Evolutionary conservation across 1,140 invertebrate genomes (phyloP), one percentile per base, ranked within the genome.

Genomic region (Drosophila kanapiae): DNA sequence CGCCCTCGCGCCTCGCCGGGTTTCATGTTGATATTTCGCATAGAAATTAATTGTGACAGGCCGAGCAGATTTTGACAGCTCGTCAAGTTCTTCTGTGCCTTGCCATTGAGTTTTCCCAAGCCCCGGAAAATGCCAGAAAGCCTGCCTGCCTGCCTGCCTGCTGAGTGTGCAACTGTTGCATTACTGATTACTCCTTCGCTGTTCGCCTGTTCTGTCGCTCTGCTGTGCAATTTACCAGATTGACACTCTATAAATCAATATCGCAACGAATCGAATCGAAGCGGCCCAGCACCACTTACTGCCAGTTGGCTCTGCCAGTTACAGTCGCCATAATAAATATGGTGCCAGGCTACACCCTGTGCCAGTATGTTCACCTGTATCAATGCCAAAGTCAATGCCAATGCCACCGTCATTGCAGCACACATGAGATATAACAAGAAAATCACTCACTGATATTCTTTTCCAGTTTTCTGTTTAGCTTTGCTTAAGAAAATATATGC

Each of bases 161-260:
- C 10, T 29, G 31, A 60, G 23, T 62, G 53, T 56, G 62, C 58
- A 78, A 70, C 75, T 78, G 80, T 82, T 84, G 81, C 76, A 80
- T 70, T 64, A 47, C 71, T 56, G 72, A 74, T 62, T 74, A 62
- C 48, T 33, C 57, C 51, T 16, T 45, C 40, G 60, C 31, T 75
- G 82, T 75, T 48, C 16, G 4, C 16, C 45, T 23, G 31, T 23
- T 23, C 51, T 48, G 58, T 31, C 42, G 37, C 35, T 48, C 29
- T 53, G 75, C 80, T 78, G 78, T 81, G 65, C 72, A 85, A 85
- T 86, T 78, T 86, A 78, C 74, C 82, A 71, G 82, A 71, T 82
- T 86, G 82, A 72, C 78, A 86, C 75, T 78, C 48, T 51, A 81
- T 78, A 79, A 85, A 85, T 82, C 82, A 86, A 82, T 85, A 85